Conservation (phyloP, 2,797 vertebrate genomes). For the Labroides dimidiatus region DNA sequence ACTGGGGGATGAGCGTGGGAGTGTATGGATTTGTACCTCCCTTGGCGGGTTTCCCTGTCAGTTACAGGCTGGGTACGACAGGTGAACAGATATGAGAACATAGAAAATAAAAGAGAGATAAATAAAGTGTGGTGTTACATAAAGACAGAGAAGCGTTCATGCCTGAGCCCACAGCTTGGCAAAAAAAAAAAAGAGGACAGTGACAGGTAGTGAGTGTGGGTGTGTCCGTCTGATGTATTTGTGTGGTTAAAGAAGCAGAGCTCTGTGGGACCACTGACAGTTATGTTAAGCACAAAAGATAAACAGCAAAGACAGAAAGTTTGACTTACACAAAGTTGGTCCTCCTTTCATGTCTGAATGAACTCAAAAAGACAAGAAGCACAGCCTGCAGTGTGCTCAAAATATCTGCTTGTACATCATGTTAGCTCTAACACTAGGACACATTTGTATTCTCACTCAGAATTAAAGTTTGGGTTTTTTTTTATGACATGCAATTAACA, state of each 20-base stretch:
- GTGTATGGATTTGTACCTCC: neutral
- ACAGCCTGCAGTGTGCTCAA: too few relatives aligned
- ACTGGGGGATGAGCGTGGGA: neutral
- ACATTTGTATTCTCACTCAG: too few relatives aligned
- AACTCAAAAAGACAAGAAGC: too few relatives aligned
- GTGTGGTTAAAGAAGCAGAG: constrained; percentile 9
- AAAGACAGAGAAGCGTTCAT: neutral
- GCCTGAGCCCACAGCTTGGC: constrained; percentile 13
- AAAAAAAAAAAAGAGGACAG: too few relatives aligned
- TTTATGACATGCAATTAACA: too few relatives aligned
- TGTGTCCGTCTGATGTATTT: constrained; percentile 4
- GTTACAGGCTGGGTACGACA: neutral
- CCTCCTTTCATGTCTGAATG: too few relatives aligned
- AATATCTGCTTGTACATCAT: too few relatives aligned
- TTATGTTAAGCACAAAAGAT: constrained; percentile 36
- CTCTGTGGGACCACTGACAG: constrained; percentile 35
- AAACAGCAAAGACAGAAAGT: constrained; percentile 23
- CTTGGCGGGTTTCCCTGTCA: neutral
- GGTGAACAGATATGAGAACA: neutral
- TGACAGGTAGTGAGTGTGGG: constrained; percentile 4
- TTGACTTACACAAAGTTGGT: constrained; percentile 2
- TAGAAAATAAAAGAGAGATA: neutral
- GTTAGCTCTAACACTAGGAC: too few relatives aligned
- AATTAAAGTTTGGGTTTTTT: too few relatives aligned
- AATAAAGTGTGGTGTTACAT: neutral